Percentiles rank a stretch among this genome's conserved stretches.
These are phyloP conservation scores for Nysson spinosus DNA, from an alignment of 2,888 invertebrate genomes.

Conservation along the genomic window DNA sequence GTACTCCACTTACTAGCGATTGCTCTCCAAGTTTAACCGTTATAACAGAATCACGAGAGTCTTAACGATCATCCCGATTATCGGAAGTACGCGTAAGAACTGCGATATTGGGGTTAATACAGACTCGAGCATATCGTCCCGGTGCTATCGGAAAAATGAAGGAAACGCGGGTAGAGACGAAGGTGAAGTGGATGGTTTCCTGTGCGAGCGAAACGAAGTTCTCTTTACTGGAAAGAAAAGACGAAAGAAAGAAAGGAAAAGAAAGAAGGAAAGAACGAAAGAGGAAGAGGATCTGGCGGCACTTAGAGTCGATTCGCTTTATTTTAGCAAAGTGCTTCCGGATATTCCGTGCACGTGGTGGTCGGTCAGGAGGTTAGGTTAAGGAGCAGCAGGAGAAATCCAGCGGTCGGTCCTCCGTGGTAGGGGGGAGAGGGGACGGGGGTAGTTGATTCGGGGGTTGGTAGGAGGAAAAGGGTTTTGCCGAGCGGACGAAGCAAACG, in stretches of 20 bases:
- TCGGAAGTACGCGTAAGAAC: too few species aligned
- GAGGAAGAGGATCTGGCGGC: constrained; percentile 19
- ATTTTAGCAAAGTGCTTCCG: constrained; percentile 73
- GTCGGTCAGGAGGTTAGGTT: constrained; percentile 70
- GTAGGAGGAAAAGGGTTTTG: constrained; percentile 60
- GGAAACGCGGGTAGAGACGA: too few species aligned
- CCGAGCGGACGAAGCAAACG: constrained; percentile 62
- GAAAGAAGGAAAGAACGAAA: not conserved
- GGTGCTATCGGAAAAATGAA: not conserved
- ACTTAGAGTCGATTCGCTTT: constrained; percentile 66
- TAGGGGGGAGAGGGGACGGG: too few species aligned
- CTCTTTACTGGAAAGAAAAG: not conserved
- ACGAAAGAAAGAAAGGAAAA: not conserved
- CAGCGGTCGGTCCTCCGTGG: constrained; percentile 11
- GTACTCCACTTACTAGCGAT: too few species aligned
- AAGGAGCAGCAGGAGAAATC: constrained; percentile 57
- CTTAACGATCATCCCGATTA: constrained; percentile 33
- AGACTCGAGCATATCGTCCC: constrained; percentile 9
- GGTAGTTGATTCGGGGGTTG: not conserved
- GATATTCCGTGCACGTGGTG: constrained; percentile 72
- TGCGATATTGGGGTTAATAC: constrained; percentile 4
- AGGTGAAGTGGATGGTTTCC: too few species aligned
- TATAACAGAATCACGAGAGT: constrained; percentile 22
- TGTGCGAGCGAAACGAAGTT: too few species aligned
- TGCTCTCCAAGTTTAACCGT: too few species aligned